Percentiles rank a stretch among this genome's conserved stretches.
These are phyloP conservation scores for Baccha elongata DNA, from an alignment of 2,888 invertebrate genomes.

Conservation along the genomic window DNA sequence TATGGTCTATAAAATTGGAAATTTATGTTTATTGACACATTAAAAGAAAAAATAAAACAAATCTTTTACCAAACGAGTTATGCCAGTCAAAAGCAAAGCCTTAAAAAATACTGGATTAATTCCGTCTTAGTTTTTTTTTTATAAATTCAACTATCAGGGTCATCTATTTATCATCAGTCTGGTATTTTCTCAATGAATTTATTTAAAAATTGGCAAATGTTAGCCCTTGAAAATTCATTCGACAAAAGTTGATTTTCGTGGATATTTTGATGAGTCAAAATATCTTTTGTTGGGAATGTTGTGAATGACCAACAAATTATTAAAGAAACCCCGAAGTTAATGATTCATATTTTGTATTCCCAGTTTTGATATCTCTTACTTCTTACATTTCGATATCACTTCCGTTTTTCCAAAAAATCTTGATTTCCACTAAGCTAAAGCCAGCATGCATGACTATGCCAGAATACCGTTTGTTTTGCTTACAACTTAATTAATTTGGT, in stretches of 20 bases:
- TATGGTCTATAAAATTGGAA: no score
- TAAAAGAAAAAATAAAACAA: no score
- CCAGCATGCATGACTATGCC: no score
- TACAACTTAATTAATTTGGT: no score
- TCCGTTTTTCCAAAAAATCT: no score
- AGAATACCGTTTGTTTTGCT: no score
- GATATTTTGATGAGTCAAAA: no score
- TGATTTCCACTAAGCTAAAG: no score
- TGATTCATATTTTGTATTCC: not conserved
- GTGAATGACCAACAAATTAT: not conserved
- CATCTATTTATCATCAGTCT: not conserved
- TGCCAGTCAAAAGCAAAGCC: not conserved
- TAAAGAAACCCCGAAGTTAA: not conserved
- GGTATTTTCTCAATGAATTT: not conserved
- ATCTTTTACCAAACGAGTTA: not conserved
- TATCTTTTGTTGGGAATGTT: no score
- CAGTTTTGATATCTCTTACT: not conserved
- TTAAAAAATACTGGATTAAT: constrained; percentile 1
- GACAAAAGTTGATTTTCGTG: not conserved
- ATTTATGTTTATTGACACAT: constrained; percentile 15
- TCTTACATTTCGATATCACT: no score
- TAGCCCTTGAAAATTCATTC: not conserved
- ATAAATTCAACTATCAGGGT: no score
- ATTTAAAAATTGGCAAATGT: not conserved
- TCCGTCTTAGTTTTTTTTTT: not conserved